Evolutionary conservation across 2,888 invertebrate species (phyloP).

Genomic region (Chrysotoxum bicinctum): DNA sequence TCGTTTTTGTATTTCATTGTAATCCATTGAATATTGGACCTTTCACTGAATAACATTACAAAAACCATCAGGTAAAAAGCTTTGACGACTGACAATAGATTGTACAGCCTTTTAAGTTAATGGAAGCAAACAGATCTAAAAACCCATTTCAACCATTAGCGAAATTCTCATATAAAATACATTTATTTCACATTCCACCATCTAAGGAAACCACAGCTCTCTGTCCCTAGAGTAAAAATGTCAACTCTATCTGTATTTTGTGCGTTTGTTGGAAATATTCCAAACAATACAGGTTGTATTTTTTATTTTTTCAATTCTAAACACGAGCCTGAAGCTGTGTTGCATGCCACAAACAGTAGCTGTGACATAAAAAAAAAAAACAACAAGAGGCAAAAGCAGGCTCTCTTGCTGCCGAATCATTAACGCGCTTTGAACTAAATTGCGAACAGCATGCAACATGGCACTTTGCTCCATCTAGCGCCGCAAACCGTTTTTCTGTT

Average conservation of each 20-base stretch:
- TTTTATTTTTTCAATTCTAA: not conserved
- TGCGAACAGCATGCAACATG: conserved; percentile 68
- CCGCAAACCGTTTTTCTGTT: not conserved
- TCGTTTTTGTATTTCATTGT: not conserved
- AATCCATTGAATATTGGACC: not conserved
- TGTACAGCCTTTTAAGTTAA: not conserved
- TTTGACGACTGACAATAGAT: not conserved
- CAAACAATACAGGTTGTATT: conserved; percentile 37
- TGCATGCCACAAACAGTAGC: conserved; percentile 46
- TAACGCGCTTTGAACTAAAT: conserved; percentile 66
- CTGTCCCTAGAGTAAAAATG: conserved; percentile 33
- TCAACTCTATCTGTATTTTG: conserved; percentile 28
- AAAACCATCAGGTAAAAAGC: not conserved
- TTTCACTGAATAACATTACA: not conserved
- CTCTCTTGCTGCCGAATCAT: conserved; percentile 39
- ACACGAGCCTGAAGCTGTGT: not conserved
- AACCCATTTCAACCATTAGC: conserved; percentile 41
- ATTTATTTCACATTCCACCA: not conserved
- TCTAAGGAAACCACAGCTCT: conserved; percentile 9
- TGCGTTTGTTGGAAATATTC: conserved; percentile 27
- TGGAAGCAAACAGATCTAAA: conserved; percentile 8
- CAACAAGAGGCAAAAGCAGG: conserved; percentile 1
- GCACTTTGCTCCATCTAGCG: conserved; percentile 58
- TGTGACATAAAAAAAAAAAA: conserved; percentile 7
- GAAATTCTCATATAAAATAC: conserved; percentile 1